Conservation (phyloP, 2,888 invertebrate genomes). For the Periphyllus acericola region DNA sequence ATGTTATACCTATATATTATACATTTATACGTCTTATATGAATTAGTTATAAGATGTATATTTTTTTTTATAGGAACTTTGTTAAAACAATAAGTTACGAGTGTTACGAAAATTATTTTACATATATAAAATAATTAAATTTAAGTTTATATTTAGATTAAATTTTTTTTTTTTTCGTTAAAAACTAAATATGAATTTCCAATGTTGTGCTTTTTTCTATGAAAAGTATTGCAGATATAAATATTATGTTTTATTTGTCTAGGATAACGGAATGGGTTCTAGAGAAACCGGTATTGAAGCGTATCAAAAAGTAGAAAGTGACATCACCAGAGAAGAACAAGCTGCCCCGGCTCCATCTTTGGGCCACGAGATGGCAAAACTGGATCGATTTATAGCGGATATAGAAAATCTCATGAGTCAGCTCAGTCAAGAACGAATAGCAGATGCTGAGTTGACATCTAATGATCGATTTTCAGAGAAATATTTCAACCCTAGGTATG, state of each 20-base stretch:
- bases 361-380: conserved; percentile 65
- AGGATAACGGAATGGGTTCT: conserved; percentile 43
- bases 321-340: conserved; percentile 65
- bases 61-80: too few species aligned
- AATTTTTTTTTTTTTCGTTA: too few species aligned
- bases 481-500: conserved; percentile 50
- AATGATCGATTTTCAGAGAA: conserved; percentile 51
- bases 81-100: too few species aligned
- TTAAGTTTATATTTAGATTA: too few species aligned
- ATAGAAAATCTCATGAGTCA: conserved; percentile 63
- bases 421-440: conserved; percentile 63
- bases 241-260: neutral
- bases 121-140: too few species aligned
- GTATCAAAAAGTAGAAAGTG: conserved; percentile 65
- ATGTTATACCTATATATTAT: too few species aligned
- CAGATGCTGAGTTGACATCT: conserved; percentile 38
- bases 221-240: neutral
- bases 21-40: too few species aligned
- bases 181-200: too few species aligned
- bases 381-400: conserved; percentile 65
- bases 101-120: too few species aligned
- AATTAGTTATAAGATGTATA: too few species aligned
- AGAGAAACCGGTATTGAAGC: conserved; percentile 64
- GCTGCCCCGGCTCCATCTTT: conserved; percentile 66
- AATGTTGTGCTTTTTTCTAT: neutral